These are phyloP conservation scores for Agriopis aurantiaria DNA, from an alignment of 2,888 invertebrate genomes.

Conservation along the genomic window DNA sequence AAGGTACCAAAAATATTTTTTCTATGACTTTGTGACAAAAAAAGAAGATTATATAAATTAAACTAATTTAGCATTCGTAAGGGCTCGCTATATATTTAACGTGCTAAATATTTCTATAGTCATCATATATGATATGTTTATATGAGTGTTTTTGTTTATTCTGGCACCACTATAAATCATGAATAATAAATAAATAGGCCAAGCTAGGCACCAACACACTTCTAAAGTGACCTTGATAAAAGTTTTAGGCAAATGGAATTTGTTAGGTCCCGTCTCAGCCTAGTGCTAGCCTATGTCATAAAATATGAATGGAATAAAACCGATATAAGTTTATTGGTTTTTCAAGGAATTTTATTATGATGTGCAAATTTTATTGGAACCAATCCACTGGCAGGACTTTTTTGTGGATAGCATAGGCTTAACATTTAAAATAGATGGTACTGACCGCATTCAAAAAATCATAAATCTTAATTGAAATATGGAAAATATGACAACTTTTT, in stretches of 20 bases:
- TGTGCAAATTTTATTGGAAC: conserved; percentile 8
- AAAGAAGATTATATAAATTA: too few species aligned
- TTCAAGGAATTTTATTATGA: conserved; percentile 5
- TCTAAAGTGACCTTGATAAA: conserved; percentile 2
- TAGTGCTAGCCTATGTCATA: conserved; percentile 7
- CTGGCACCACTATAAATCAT: too few species aligned
- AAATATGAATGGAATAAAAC: conserved; percentile 12
- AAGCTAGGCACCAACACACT: not conserved
- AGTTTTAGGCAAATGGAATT: conserved; percentile 5
- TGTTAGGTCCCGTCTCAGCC: conserved; percentile 4
- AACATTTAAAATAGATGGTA: not conserved
- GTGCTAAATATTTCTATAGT: too few species aligned
- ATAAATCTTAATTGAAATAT: too few species aligned
- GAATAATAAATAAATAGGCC: not conserved
- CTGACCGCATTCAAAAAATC: not conserved
- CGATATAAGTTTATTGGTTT: conserved; percentile 5
- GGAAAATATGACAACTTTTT: not conserved
- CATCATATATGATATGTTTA: too few species aligned
- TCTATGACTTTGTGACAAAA: too few species aligned
- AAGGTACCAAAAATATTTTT: too few species aligned
- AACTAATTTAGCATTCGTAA: too few species aligned
- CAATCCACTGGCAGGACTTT: conserved; percentile 3
- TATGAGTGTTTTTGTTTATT: too few species aligned
- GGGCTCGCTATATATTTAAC: too few species aligned
- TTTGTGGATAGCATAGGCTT: not conserved